Evolutionary conservation across 2,113 vertebrate species (phyloP).

Genomic region (Microcebus ravelobensis): DNA sequence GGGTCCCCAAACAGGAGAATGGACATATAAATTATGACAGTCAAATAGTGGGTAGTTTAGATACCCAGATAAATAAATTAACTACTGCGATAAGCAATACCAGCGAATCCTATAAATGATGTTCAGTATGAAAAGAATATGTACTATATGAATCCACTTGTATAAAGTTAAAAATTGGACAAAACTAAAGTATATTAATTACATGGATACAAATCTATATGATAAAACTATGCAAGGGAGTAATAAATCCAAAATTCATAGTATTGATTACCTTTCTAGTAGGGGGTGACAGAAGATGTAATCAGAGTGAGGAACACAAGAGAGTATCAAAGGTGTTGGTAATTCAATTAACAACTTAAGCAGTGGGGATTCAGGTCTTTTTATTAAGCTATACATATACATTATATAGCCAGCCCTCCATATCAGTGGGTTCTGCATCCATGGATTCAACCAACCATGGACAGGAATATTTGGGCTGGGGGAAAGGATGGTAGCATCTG

Average conservation of each 20-base stretch:
- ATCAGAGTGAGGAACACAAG: background rate
- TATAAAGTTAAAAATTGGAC: background rate
- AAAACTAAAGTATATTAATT: background rate
- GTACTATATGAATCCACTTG: background rate
- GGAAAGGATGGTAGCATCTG: background rate
- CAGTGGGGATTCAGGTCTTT: background rate
- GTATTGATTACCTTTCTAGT: background rate
- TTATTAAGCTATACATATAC: background rate
- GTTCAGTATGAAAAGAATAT: background rate
- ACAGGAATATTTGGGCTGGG: background rate
- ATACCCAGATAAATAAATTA: background rate
- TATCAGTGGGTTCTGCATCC: background rate
- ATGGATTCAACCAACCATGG: background rate
- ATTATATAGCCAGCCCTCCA: background rate
- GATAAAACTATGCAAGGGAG: background rate
- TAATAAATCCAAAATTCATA: background rate
- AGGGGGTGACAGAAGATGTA: background rate
- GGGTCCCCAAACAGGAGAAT: background rate
- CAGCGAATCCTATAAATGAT: background rate
- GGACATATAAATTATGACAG: background rate
- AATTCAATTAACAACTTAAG: background rate
- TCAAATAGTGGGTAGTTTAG: background rate
- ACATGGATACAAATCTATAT: background rate
- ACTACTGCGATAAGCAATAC: background rate
- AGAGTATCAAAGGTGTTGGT: background rate